Base-by-base conservation (phyloP, 2,113 vertebrate species). In the Macrotus californicus region DNA sequence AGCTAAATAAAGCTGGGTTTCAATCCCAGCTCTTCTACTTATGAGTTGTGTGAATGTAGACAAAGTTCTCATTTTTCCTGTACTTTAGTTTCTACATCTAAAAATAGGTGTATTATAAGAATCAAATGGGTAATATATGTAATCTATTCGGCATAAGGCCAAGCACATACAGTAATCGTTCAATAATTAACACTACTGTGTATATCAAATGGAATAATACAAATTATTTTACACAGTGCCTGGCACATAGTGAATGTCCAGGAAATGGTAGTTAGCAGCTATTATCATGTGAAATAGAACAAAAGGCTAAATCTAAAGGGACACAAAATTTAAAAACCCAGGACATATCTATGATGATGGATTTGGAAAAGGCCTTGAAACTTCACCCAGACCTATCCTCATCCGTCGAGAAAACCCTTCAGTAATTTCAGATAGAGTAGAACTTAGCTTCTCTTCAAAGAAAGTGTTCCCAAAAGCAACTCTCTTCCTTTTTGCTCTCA, bases 401-500 rank as follows among this genome's bases (percentile, higher is more conserved):
- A 72, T 82, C 72, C 59, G 92, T 7, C 46, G 66, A 90, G 80
- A 93, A 95, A 97, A 93, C 7, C 5, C 41, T 81, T 95, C 52
- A 64, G n/a, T 84, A 83, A 89, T 95, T 93, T 96, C 70, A 91
- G 81, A 85, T 86, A 87, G 36, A 95, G 61, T n/a, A 34, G 46
- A 93, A 94, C 95, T 84, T 89, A 95, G 87, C 96, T 94, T 91
- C 81, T 91, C 82, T 95, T 95, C 91, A 96, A 96, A 96, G 89
- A 91, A 97, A 97, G 86, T 94, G 88, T 77, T 96, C 93, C 94
- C 94, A 34, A 83, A 96, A 96, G 86, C 91, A 95, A 96, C 89
- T 93, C n/a, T 93, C 86, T 97, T 96, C 89, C 95, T 94, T 91
- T 86, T 88, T 76, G 80, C 93, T 94, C 96, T 97, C 95, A 95